Base-by-base conservation (phyloP, 2,888 invertebrate species). In the Acanthosepion esculentum region DNA sequence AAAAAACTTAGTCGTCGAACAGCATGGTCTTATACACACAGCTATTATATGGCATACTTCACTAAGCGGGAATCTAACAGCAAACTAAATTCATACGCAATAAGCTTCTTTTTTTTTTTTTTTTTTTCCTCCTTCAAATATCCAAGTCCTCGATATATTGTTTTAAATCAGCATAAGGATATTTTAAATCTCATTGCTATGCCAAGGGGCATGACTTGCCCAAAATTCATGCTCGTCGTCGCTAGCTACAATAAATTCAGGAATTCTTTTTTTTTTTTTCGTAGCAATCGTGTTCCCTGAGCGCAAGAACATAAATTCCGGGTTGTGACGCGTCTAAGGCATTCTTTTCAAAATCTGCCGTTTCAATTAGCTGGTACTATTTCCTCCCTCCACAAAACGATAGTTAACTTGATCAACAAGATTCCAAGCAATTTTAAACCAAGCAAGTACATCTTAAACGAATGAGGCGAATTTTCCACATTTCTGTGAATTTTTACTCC, bases 11-110 rank as follows among this genome's bases (percentile, higher is more conserved):
- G 96, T 96, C 96, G 96, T 96, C 96, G 96, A 96, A 97, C 97
- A 97, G 97, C 97, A 97, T 97, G 97, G 97, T 96, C 97, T 97
- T 97, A 97, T 96, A 96, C 96, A 97, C 96, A 96, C 96, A 96
- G 96, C 96, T 97, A 97, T 97, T 97, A 97, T 97, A 96, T 96
- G 96, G 96, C 96, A 96, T 97, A 97, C 96, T 97, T 97, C 97
- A 97, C 96, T 97, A 97, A 97, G 97, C 97, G 97, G 97, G 97
- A 97, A 97, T 96, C 94, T 96, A 97, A 96, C 96, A 96, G 96
- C 96, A 96, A 95, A 95, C 94, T 95, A 95, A 96, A 97, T 97
- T 97, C 97, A 96, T 97, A 96, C 97, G 97, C 97, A 95, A 95
- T 95, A 95, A 95, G 95, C 95, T 95, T 94, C 95, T 95, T 95